Evolutionary conservation across 2,113 vertebrate genomes (phyloP).

Genomic region (Hippocampus mohnikei): DNA sequence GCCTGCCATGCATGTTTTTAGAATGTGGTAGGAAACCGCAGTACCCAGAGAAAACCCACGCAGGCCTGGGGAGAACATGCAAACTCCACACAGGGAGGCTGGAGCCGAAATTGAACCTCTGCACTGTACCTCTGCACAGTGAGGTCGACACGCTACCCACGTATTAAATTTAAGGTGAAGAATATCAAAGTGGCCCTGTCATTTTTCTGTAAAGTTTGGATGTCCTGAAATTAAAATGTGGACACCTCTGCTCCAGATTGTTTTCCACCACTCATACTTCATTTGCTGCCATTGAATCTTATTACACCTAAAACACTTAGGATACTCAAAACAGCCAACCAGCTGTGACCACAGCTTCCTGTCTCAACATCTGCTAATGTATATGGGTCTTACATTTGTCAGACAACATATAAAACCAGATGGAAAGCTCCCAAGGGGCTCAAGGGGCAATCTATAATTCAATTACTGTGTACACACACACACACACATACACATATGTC

Average conservation of each 20-base stretch:
- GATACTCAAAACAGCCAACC: slow-evolving; percentile 20
- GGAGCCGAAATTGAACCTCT: background rate
- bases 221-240: background rate
- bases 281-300: background rate
- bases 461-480: slow-evolving; percentile 50
- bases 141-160: no score
- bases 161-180: background rate
- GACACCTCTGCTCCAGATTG: background rate
- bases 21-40: no score
- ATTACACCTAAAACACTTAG: background rate
- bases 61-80: no score
- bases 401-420: slow-evolving; percentile 68
- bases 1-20: no score
- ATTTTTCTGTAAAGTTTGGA: background rate
- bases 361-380: slow-evolving; percentile 55
- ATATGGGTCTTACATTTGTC: slow-evolving; percentile 53
- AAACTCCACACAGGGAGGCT: no score
- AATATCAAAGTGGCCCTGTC: background rate
- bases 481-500: slow-evolving; percentile 6
- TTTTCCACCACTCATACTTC: background rate
- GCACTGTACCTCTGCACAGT: background rate
- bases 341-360: slow-evolving; percentile 25
- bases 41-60: no score
- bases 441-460: slow-evolving; percentile 58
- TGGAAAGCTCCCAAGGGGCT: slow-evolving; percentile 64